Base-by-base conservation (phyloP, 2,797 vertebrate species). In the Hapalemur alaotrensis region DNA sequence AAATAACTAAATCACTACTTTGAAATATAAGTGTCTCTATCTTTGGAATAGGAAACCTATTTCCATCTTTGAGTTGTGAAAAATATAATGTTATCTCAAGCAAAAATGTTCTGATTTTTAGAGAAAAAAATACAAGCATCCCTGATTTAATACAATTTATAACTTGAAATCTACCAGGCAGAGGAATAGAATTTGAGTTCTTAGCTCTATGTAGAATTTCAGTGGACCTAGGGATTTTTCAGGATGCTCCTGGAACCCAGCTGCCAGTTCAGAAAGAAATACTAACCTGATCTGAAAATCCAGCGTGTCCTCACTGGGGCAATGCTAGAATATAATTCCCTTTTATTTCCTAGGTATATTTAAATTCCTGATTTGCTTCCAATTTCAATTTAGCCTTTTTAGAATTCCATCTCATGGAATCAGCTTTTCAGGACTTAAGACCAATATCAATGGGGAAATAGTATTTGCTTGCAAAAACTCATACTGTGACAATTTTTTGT, bases 11-110 rank as follows among this genome's bases (percentile, higher is more conserved):
- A 82, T 70, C 63, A 69, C 73, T 61, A 0, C 23, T 89, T 67
- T 76, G 50, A 90, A 90, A 57, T 50, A 32, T 7, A 88, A 35
- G 18, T 11, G 7, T 81, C 14, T 80, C 70, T 84, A 5, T 88
- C 28, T 92, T 86, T 43, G 12, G 20, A 96, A 67, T 94, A 78
- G 32, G 41, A 91, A 92, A 90, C 22, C 25, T 81, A 23, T 85
- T 91, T 85, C 20, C 5, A 13, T n/a, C 78, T 94, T 75, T 76
- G 35, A 59, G 20, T 91, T 84, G 35, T 67, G n/a, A 82, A 92
- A 90, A 79, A 59, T 69, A 61, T 76, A 81, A 67, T 76, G 11
- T 59, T 81, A 78, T 72, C 46, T 65, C 65, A 67, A 95, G 61
- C 14, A 78, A 69, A 96, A 93, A 50, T 28, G 1, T 70, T 73